phyloP scores from a whole-genome alignment of 2,797 vertebrate genomes.

The Darevskia nairensis region DNA sequence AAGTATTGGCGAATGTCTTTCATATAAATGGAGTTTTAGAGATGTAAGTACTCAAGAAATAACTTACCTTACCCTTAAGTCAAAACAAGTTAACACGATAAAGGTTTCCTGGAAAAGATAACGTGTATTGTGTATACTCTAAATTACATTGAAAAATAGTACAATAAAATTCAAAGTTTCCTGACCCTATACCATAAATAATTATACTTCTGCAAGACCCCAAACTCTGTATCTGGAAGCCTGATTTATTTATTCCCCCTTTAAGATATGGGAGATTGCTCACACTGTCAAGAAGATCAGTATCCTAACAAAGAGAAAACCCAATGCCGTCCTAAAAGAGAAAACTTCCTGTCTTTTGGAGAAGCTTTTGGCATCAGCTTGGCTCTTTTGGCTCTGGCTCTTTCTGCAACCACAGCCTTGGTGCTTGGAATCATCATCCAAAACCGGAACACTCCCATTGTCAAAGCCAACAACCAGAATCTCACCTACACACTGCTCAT shows the following conservation, averaged over 20 bases:
- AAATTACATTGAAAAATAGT: too few species aligned
- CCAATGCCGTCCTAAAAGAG: background rate
- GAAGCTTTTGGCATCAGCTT: background rate
- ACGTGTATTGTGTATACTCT: too few species aligned
- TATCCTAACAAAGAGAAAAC: background rate
- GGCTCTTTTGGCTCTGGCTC: background rate
- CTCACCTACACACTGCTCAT: background rate
- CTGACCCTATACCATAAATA: too few species aligned
- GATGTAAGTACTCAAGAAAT: too few species aligned
- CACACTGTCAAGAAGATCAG: background rate
- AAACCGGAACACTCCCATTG: background rate
- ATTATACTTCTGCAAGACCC: too few species aligned
- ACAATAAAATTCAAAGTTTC: too few species aligned
- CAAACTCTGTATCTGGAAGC: too few species aligned
- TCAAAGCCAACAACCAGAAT: background rate
- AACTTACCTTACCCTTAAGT: too few species aligned
- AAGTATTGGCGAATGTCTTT: too few species aligned
- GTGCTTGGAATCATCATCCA: background rate
- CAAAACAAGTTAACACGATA: too few species aligned
- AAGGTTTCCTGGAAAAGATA: too few species aligned
- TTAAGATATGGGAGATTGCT: background rate
- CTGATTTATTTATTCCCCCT: background rate
- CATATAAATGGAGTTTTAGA: too few species aligned
- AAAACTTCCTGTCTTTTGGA: background rate
- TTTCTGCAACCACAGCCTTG: background rate